phyloP scores from a whole-genome alignment of 1,140 invertebrate genomes.

The Solenopsis invicta region DNA sequence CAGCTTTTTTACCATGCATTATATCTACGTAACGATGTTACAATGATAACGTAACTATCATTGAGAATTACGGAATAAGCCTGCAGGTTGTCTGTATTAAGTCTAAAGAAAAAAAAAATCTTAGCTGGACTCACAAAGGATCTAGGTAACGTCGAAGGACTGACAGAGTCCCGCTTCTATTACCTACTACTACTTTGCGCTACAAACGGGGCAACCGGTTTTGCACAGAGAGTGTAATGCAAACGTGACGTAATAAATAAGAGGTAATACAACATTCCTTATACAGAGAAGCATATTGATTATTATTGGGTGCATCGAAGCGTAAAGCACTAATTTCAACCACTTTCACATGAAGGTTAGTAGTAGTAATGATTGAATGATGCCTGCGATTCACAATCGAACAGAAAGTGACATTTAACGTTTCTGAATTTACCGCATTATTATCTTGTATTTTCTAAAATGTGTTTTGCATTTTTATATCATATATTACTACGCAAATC shows the following conservation, averaged over 20 bases:
- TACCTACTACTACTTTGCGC: no score
- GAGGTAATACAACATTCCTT: not conserved
- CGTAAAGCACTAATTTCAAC: conserved; percentile 4
- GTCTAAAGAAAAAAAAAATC: no score
- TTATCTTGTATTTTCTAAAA: conserved; percentile 17
- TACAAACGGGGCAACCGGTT: not conserved
- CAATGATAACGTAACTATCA: no score
- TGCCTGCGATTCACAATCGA: not conserved
- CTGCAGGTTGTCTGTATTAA: no score
- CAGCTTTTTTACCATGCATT: no score
- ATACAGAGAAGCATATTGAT: not conserved
- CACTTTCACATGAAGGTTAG: not conserved
- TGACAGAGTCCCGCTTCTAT: no score
- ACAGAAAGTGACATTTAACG: not conserved
- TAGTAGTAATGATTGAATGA: not conserved
- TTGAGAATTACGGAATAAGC: no score
- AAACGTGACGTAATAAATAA: not conserved
- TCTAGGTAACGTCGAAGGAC: no score
- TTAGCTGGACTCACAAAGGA: no score
- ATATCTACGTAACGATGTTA: no score
- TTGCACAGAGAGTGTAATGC: not conserved
- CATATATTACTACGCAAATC: not conserved
- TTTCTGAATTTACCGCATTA: not conserved
- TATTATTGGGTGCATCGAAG: not conserved
- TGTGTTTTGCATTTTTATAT: not conserved